phyloP scores from a whole-genome alignment of 2,797 vertebrate species.

The Prunella strophiata region DNA sequence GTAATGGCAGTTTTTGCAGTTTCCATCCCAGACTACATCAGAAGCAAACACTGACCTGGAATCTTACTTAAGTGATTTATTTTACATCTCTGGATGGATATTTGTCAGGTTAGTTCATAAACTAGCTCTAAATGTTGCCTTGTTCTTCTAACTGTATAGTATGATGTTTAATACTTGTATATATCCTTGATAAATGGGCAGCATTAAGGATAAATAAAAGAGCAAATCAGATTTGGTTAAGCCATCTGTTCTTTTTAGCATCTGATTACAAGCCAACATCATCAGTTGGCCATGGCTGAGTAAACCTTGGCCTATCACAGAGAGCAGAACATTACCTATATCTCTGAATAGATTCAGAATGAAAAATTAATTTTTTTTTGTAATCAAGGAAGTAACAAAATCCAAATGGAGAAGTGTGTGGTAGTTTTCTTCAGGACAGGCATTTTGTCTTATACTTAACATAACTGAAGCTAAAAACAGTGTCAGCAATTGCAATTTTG shows the following conservation, averaged over 20 bases:
- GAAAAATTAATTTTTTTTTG: background rate
- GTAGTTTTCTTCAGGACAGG: conserved; percentile 11
- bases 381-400: conserved; percentile 41
- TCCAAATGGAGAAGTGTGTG: background rate
- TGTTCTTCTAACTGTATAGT: conserved; percentile 23
- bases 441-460: conserved; percentile 45
- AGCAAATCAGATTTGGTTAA: conserved; percentile 70
- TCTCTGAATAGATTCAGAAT: conserved; percentile 31
- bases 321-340: background rate
- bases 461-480: conserved; percentile 24
- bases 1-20: background rate
- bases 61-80: background rate
- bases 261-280: conserved; percentile 55
- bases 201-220: conserved; percentile 64
- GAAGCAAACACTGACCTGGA: background rate
- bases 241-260: conserved; percentile 70
- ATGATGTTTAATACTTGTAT: conserved; percentile 28
- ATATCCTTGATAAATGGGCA: background rate
- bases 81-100: conserved; percentile 20
- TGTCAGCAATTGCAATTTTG: conserved; percentile 22
- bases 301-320: conserved; percentile 17
- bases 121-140: conserved; percentile 20
- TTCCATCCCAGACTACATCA: conserved; percentile 11
- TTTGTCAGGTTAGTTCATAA: conserved; percentile 42
- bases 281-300: conserved; percentile 27